Evolutionary conservation across 2,797 vertebrate species (phyloP).

Genomic region (Muraenolepis orangiensis): DNA sequence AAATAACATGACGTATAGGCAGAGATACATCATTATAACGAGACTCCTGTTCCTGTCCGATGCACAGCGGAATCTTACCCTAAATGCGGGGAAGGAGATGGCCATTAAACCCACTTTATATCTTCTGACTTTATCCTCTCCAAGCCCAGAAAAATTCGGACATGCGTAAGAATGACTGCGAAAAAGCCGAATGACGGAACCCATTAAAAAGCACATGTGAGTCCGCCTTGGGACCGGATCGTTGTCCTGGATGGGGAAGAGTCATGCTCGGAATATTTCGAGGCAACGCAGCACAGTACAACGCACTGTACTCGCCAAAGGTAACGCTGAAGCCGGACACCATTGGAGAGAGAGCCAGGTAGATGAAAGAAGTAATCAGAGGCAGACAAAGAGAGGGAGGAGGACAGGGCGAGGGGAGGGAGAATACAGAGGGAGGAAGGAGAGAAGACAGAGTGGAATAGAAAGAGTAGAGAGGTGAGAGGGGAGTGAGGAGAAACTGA

Average conservation of each 20-base stretch:
- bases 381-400: background rate
- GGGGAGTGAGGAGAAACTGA: background rate
- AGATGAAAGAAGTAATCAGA: constrained; percentile 3
- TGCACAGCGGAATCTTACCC: background rate
- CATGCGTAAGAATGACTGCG: background rate
- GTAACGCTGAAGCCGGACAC: background rate
- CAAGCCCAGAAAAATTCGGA: background rate
- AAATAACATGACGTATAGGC: background rate
- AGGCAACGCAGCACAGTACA: background rate
- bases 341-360: background rate
- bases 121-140: background rate
- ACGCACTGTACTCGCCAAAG: background rate
- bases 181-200: background rate
- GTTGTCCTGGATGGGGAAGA: background rate
- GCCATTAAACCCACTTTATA: background rate
- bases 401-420: background rate
- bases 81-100: background rate
- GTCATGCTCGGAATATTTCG: background rate
- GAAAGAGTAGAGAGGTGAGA: background rate
- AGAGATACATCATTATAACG: background rate
- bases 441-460: background rate
- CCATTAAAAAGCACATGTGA: background rate
- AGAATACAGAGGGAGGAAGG: background rate
- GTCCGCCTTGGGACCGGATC: background rate
- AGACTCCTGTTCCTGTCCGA: background rate